Conservation (phyloP, 2,888 invertebrate genomes). For the Idaea biselata region DNA sequence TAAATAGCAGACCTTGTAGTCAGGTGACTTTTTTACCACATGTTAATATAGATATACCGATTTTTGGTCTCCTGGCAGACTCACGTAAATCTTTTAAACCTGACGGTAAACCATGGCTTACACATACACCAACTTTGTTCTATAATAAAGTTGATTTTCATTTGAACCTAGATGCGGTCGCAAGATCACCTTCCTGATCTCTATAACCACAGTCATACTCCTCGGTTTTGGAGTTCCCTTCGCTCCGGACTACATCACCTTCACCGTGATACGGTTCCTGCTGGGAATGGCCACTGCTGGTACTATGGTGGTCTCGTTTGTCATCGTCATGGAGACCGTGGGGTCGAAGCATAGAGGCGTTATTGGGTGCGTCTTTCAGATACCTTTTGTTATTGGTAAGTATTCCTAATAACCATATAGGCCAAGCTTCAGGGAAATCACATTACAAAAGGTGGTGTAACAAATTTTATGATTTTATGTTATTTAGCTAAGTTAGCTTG, state of each 20-base stretch:
- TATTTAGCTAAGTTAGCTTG: too few relatives aligned
- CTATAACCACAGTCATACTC: slow-evolving; percentile 83
- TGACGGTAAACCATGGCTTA: too few relatives aligned
- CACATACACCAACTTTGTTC: background rate
- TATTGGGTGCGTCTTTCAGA: slow-evolving; percentile 83
- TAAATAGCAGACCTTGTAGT: too few relatives aligned
- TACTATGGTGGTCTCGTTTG: slow-evolving; percentile 89
- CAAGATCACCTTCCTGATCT: slow-evolving; percentile 84
- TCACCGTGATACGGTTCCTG: slow-evolving; percentile 84
- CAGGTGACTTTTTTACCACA: too few relatives aligned
- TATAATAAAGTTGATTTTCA: background rate
- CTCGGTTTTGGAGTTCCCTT: slow-evolving; percentile 85
- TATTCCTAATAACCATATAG: background rate
- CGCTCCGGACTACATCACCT: slow-evolving; percentile 80
- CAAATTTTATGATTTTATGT: too few relatives aligned
- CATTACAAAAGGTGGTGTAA: too few relatives aligned
- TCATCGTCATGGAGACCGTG: slow-evolving; percentile 84
- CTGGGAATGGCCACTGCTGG: slow-evolving; percentile 89
- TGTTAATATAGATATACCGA: too few relatives aligned
- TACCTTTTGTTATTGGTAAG: slow-evolving; percentile 83
- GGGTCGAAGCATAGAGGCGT: slow-evolving; percentile 77
- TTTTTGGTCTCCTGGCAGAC: too few relatives aligned
- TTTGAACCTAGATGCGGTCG: slow-evolving; percentile 83
- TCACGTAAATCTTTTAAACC: too few relatives aligned
- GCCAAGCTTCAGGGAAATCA: too few relatives aligned